Evolutionary conservation across 2,113 vertebrate genomes (phyloP), one percentile per base, ranked within the genome.

Genomic region (Stigmatopora nigra): DNA sequence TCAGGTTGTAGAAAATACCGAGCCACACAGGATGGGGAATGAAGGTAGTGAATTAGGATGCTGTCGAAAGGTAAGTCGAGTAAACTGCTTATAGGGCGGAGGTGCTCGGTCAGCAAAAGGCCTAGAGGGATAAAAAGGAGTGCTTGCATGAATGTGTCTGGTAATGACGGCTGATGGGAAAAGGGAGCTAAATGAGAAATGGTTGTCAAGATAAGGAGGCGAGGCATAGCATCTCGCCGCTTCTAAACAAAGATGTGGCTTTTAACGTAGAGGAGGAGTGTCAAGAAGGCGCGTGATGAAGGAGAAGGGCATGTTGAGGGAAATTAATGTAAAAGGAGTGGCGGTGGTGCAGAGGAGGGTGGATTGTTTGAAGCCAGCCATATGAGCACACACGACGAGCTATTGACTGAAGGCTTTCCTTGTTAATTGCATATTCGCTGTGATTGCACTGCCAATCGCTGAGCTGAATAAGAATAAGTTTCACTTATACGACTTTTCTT

Each of bases 321-420:
- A 72, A 67, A 51, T 63, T 53, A 71, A 56, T 55, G 58, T n/a
- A 61, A 44, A 73, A 56, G 62, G 68, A 63, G 69, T 58, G 63
- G n/a, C 64, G 70, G 64, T 52, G 52, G 65, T 52, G 59, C 31
- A 65, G 52, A 44, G 0, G 17, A 66, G 57, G 6, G 15, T 11
- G 15, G 16, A 49, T 60, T 60, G 58, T 60, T 60, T 60, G 38
- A 60, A 61, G 63, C 47, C 56, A 72, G 71, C 61, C 76, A 73
- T 75, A 64, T 56, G 71, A 75, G 76, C 68, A 72, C 71, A 81
- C 72, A 77, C 63, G 67, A 69, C 69, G 72, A 61, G 65, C 63
- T 83, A 71, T 83, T 83, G 76, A 83, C 82, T 75, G 67, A 83
- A 83, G 76, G 74, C 78, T 83, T 83, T 81, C 65, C 71, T 51